Evolutionary conservation across 2,113 vertebrate species (phyloP).

Genomic region (Callorhinus ursinus): DNA sequence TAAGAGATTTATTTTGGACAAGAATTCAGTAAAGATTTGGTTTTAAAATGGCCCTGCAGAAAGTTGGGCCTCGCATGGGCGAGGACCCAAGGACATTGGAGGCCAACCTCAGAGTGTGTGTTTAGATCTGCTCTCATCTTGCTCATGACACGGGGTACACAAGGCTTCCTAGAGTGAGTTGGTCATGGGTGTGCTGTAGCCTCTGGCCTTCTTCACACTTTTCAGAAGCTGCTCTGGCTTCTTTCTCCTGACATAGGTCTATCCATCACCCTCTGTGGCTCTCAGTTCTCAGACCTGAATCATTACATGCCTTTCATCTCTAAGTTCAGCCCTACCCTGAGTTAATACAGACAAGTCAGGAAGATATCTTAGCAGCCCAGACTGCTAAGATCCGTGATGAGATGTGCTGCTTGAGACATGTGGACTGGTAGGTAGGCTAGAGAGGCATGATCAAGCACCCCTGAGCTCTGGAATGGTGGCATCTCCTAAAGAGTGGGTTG

Average conservation of each 20-base stretch:
- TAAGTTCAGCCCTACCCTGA: background rate
- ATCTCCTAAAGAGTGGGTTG: background rate
- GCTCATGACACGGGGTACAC: background rate
- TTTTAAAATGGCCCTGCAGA: slow-evolving; percentile 35
- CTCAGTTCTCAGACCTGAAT: background rate
- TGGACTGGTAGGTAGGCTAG: background rate
- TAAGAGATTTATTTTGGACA: slow-evolving; percentile 47
- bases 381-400: background rate
- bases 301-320: background rate
- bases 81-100: background rate
- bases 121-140: background rate
- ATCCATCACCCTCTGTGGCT: background rate
- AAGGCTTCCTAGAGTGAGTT: background rate
- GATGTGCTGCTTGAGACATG: background rate
- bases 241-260: background rate
- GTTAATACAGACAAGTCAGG: background rate
- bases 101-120: background rate
- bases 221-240: background rate
- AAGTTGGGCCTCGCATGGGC: background rate
- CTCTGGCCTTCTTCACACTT: background rate
- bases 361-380: background rate
- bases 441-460: background rate
- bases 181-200: background rate
- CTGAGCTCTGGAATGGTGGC: background rate
- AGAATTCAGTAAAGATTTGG: slow-evolving; percentile 22